Conservation (phyloP, 2,888 invertebrate genomes). For the Halictus ligatus region DNA sequence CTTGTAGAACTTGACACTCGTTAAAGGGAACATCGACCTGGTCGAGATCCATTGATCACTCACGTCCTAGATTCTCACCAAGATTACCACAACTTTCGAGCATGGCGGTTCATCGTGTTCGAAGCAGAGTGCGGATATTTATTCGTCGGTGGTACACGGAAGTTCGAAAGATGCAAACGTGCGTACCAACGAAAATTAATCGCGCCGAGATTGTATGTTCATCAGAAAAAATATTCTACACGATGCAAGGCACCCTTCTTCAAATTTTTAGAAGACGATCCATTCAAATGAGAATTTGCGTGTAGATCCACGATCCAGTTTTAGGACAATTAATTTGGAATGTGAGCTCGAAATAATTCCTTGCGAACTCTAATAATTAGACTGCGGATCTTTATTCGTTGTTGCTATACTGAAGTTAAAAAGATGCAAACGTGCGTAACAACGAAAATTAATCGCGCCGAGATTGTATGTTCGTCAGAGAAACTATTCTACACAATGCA, state of each 20-base stretch:
- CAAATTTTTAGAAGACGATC: not conserved
- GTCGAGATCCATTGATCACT: slow-evolving; percentile 5
- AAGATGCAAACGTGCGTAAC: no score
- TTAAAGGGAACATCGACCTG: slow-evolving; percentile 5
- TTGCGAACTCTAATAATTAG: no score
- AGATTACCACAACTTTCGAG: not conserved
- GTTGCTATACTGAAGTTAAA: no score
- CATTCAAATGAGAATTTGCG: no score
- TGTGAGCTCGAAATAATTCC: no score
- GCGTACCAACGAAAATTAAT: not conserved
- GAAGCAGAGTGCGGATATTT: not conserved
- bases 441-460: no score
- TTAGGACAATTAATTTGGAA: no score
- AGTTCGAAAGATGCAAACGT: not conserved
- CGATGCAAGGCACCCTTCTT: not conserved
- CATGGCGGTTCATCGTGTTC: not conserved
- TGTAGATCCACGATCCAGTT: no score
- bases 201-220: no score
- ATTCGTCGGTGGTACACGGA: not conserved
- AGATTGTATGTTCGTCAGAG: no score
- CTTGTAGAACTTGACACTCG: slow-evolving; percentile 5
- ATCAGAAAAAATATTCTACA: not conserved
- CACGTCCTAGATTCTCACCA: not conserved
- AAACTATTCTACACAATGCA: no score
- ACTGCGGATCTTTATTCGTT: no score